A percentile compares a stretch with the other conserved stretches of the same genome.
These are phyloP conservation scores for Lagopus leucura DNA, from an alignment of 2,113 vertebrate genomes.

Conservation along the genomic window DNA sequence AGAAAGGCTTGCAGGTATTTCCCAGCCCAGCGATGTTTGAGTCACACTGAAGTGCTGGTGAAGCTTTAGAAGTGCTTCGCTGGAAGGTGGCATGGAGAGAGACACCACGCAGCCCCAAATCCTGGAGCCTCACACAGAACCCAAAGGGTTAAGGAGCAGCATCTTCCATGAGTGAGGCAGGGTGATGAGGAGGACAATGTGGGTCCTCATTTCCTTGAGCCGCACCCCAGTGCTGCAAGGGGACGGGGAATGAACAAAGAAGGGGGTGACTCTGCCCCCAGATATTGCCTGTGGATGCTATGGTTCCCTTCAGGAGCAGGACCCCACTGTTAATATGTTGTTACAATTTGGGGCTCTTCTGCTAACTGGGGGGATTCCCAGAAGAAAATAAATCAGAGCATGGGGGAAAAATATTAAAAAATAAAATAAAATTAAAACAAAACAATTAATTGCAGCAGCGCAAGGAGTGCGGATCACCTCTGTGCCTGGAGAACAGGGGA, in stretches of 20 bases:
- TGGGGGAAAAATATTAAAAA: fast-evolving
- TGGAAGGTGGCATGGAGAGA: fast-evolving
- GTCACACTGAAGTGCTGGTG: fast-evolving
- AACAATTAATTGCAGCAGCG: fast-evolving
- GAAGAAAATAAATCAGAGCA: neutral
- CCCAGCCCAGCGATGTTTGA: fast-evolving
- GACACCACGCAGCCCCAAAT: fast-evolving
- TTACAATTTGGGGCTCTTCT: neutral
- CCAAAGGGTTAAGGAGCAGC: neutral
- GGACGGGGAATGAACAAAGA: neutral
- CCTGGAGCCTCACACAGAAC: fast-evolving
- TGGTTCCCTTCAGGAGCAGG: too few species aligned
- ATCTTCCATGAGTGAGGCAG: neutral
- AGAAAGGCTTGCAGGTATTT: neutral
- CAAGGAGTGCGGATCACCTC: neutral
- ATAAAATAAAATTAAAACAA: neutral
- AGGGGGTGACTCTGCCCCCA: neutral
- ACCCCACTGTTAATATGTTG: fast-evolving
- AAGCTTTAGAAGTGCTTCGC: neutral
- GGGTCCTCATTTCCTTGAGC: fast-evolving
- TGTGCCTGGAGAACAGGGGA: fast-evolving
- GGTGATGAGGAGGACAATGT: fast-evolving
- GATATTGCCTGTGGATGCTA: fast-evolving
- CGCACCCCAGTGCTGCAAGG: fast-evolving
- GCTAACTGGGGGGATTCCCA: neutral